Evolutionary conservation across 2,113 vertebrate species (phyloP).

Genomic region (Aegypius monachus): DNA sequence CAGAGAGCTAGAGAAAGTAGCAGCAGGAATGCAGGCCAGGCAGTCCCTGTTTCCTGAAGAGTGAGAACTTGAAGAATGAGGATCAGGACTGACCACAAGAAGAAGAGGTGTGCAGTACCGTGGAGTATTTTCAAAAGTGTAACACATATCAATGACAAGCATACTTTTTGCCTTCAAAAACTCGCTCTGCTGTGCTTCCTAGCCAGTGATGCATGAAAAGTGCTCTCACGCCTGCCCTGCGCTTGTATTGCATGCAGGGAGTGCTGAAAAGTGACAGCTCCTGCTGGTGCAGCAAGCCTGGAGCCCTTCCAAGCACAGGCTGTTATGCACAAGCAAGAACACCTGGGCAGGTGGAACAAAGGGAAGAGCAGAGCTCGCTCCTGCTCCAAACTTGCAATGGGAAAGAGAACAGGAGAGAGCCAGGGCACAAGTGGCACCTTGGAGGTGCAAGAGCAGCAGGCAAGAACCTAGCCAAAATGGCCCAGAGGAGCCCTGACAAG

Average conservation of each 20-base stretch:
- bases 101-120: background rate
- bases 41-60: background rate
- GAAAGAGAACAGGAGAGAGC: too few species aligned
- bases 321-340: background rate
- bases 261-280: too few species aligned
- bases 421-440: background rate
- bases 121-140: background rate
- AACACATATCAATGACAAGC: background rate
- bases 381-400: background rate
- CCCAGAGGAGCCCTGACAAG: background rate
- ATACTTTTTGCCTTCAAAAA: background rate
- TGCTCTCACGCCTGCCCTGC: background rate
- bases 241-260: background rate
- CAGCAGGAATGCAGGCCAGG: background rate
- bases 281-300: background rate
- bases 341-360: background rate
- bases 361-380: background rate
- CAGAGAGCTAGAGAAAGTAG: background rate
- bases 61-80: background rate
- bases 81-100: background rate
- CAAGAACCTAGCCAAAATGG: too few species aligned
- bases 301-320: background rate
- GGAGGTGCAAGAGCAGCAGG: background rate
- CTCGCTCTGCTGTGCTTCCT: background rate
- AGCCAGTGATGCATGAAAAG: background rate